These are phyloP conservation scores for Caenorhabditis macrosperma DNA, from an alignment of 2,888 invertebrate species.

Conservation along the genomic window DNA sequence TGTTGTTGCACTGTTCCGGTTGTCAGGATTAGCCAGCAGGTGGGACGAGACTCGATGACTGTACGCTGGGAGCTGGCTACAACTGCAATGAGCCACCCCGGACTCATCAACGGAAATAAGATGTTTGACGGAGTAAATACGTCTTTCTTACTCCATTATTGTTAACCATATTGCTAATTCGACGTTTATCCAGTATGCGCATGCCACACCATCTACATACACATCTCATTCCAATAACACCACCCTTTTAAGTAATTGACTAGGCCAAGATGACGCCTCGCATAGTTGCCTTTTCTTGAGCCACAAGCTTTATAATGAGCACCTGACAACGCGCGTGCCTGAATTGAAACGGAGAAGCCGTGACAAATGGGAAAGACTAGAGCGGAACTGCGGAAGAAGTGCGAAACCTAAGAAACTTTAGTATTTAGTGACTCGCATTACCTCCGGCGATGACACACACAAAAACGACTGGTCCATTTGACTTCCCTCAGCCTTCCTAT, in stretches of 20 bases:
- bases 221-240: constrained; percentile 58
- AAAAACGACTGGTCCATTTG: background rate
- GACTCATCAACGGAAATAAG: constrained; percentile 38
- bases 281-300: constrained; percentile 19
- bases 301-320: constrained; percentile 26
- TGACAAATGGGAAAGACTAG: background rate
- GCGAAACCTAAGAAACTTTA: too few species aligned
- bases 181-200: constrained; percentile 63
- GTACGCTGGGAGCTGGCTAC: background rate
- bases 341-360: background rate
- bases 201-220: constrained; percentile 39
- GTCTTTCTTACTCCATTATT: constrained; percentile 56
- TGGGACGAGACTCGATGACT: background rate
- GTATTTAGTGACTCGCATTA: too few species aligned
- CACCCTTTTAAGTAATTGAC: constrained; percentile 62
- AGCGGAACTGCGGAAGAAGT: background rate
- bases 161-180: constrained; percentile 66
- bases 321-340: constrained; percentile 11
- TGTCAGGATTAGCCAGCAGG: constrained; percentile 35
- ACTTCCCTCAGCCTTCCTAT: background rate
- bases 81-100: background rate
- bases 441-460: too few species aligned
- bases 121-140: constrained; percentile 36
- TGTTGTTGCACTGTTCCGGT: constrained; percentile 40
- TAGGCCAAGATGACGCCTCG: constrained; percentile 45